phyloP scores from a whole-genome alignment of 2,797 vertebrate genomes.

The Spondyliosoma cantharus region DNA sequence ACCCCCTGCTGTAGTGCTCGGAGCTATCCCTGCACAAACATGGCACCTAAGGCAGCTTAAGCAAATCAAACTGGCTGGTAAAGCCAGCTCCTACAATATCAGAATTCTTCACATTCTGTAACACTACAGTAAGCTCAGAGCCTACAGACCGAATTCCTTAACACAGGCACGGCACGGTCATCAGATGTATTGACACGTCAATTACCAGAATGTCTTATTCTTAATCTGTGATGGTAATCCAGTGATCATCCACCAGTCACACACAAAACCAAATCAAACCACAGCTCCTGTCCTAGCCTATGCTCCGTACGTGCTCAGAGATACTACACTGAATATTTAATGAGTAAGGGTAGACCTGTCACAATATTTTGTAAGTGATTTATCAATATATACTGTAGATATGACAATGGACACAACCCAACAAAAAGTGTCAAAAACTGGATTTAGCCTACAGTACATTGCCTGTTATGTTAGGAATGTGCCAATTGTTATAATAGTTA shows the following conservation, averaged over 20 bases:
- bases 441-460: too few species aligned
- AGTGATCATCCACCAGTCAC: neutral
- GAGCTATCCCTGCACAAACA: slow-evolving; percentile 59
- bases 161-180: neutral
- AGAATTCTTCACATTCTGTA: slow-evolving; percentile 67
- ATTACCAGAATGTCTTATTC: slow-evolving; percentile 14
- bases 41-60: slow-evolving; percentile 49
- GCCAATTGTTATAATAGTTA: too few species aligned
- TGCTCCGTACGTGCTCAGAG: neutral
- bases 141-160: slow-evolving; percentile 11
- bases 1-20: slow-evolving; percentile 28
- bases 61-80: slow-evolving; percentile 46
- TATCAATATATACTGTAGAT: too few species aligned
- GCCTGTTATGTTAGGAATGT: too few species aligned
- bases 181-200: neutral
- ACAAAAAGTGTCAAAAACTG: too few species aligned
- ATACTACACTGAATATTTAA: neutral
- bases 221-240: slow-evolving; percentile 2
- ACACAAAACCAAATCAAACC: slow-evolving; percentile 11
- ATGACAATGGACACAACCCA: too few species aligned
- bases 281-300: neutral
- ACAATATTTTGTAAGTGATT: too few species aligned
- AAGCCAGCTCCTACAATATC: slow-evolving; percentile 30
- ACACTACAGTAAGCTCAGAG: slow-evolving; percentile 43
- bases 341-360: too few species aligned